Base-by-base conservation (phyloP, 2,797 vertebrate species). In the Acanthornis magna region DNA sequence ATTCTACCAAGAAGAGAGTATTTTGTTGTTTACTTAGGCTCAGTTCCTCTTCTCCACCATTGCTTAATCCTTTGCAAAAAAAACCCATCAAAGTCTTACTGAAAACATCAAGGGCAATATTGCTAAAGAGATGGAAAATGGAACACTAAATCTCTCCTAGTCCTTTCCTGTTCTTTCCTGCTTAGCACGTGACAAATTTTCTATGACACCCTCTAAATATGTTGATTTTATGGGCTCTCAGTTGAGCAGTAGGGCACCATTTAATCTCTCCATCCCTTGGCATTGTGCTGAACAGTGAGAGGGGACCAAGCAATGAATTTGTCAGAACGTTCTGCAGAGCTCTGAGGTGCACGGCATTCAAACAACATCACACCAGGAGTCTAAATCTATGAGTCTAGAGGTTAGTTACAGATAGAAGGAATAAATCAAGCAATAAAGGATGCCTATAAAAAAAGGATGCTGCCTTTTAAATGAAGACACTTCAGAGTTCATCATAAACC, bases 361-460 rank as follows among this genome's bases (percentile, higher is more conserved):
- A 77, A 68, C 77, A 94, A 51, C 87, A 51, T 79, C 89, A 81
- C 89, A 65, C 67, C 77, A 94, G 71, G 89, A 94, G 71, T 90
- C 94, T 92, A 71, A 94, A 94, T 96, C 91, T 90, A 27, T 73
- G 89, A 95, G 83, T 90, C 61, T 82, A 55, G 74, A 87, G 91
- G 89, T 94, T 91, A 94, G 88, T 88, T 95, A 95, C 67, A 93
- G 91, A 81, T 87, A 89, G 77, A 94, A 84, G 22, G 83, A 82
- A 91, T 94, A 95, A 96, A 95, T 95, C 96, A 95, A 94, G 79
- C 82, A 92, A 87, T 95, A 94, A 94, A 96, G 80, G 88, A 65
- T 78, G 67, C 55, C 76, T 71, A 16, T 88, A 86, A 96, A 91
- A 60, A 88, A 91, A 92, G 61, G 76, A 89, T 82, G 61, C 63